Evolutionary conservation across 2,888 invertebrate genomes (phyloP).

Genomic region (Oscheius sp.): DNA sequence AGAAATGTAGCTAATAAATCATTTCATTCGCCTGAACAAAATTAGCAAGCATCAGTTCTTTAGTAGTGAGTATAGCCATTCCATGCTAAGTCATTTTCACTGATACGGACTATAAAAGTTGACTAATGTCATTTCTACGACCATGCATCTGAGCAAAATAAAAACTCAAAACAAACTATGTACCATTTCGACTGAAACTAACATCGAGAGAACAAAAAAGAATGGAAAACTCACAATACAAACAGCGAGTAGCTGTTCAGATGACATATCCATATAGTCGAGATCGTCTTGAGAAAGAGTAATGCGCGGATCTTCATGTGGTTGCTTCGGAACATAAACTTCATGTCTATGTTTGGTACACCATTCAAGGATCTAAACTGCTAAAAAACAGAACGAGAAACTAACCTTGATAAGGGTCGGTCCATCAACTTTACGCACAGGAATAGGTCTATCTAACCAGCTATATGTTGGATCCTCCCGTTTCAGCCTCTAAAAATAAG

Average conservation of each 20-base stretch:
- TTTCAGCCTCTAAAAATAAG: slow-evolving; percentile 10
- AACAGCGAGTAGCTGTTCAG: slow-evolving; percentile 5
- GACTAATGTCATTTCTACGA: background rate
- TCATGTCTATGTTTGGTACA: slow-evolving; percentile 9
- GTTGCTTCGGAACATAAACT: slow-evolving; percentile 4
- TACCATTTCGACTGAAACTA: too few relatives aligned
- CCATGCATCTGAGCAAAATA: background rate
- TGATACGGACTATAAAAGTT: too few relatives aligned
- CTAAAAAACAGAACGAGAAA: background rate
- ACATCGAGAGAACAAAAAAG: background rate
- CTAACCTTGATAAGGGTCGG: background rate
- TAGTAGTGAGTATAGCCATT: too few relatives aligned
- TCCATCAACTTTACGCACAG: slow-evolving; percentile 17
- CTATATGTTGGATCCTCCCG: slow-evolving; percentile 2
- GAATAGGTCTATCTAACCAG: slow-evolving; percentile 18
- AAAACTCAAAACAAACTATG: too few relatives aligned
- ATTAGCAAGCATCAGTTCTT: too few relatives aligned
- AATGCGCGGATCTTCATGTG: slow-evolving; percentile 15
- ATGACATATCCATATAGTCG: slow-evolving; percentile 19
- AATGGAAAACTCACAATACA: slow-evolving; percentile 2
- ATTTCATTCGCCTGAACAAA: too few relatives aligned
- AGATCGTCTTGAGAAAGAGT: background rate
- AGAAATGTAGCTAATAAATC: too few relatives aligned
- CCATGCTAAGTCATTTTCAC: too few relatives aligned
- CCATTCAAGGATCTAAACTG: slow-evolving; percentile 11